These are phyloP conservation scores for Drosophila imparisetae DNA, from an alignment of 2,888 invertebrate genomes.

Conservation along the genomic window DNA sequence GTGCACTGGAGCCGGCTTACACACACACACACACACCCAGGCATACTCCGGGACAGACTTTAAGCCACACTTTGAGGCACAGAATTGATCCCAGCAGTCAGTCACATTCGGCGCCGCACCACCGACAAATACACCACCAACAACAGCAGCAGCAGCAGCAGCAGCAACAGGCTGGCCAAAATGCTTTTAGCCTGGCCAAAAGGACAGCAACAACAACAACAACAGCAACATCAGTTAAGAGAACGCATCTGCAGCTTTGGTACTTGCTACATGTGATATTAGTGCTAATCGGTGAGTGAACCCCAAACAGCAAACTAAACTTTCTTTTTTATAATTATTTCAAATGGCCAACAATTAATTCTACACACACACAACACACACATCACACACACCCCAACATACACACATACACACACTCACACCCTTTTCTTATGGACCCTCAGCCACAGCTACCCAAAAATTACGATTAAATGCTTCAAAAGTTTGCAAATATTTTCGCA, in stretches of 20 bases:
- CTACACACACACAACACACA: not conserved
- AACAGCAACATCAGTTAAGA: conserved; percentile 28
- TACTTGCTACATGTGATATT: conserved; percentile 83
- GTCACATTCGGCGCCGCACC: conserved; percentile 47
- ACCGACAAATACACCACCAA: conserved; percentile 39
- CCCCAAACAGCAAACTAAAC: conserved; percentile 2
- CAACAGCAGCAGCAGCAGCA: conserved; percentile 38
- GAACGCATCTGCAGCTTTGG: conserved; percentile 76
- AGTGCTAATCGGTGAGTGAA: conserved; percentile 83
- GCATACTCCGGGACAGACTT: conserved; percentile 8
- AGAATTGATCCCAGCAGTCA: conserved; percentile 6
- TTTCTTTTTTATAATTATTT: conserved; percentile 45
- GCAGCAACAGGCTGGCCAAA: conserved; percentile 50
- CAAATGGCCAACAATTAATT: conserved; percentile 53
- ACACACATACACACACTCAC: not conserved
- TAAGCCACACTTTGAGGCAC: conserved; percentile 6
- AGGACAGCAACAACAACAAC: conserved; percentile 36
- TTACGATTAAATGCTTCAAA: conserved; percentile 34
- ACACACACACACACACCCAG: conserved; percentile 41
- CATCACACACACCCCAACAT: not conserved
- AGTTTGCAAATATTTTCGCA: conserved; percentile 44
- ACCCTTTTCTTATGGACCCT: not conserved
- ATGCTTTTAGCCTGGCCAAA: conserved; percentile 34
- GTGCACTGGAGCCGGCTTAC: conserved; percentile 56
- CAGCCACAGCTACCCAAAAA: conserved; percentile 3